Evolutionary conservation across 30 jellyfish, hydroid and myxozoan species (phyloP), one percentile per base, ranked within the genome.

Genomic region (Aurelia aurita): DNA sequence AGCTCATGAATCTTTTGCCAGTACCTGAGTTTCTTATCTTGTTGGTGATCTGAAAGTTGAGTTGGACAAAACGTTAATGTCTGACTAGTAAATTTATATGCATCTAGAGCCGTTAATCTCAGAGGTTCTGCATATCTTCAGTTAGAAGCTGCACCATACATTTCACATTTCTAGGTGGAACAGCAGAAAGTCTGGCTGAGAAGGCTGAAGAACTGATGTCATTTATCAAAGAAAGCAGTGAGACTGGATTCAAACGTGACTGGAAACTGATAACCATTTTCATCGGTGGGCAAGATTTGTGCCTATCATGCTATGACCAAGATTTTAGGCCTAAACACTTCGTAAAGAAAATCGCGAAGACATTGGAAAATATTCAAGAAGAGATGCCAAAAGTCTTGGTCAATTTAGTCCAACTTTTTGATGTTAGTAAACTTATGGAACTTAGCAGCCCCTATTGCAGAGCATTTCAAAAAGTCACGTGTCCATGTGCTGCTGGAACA

Each of bases 181-280:
- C 93, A 47, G 85, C 93, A 6, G 93, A 91, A 62, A 90, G 81
- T 55, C 14, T 85, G 93, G 13, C 67, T 34, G 87, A 76, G 27
- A 89, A 60, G 62, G 98, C 79, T 5, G 84, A 79, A 64, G 92
- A 77, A 39, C 78, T 85, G 25, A 69, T 91, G 25, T 71, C 87
- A 58, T 15, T 14, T 64, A 34, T 91, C 75, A 60, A 72, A 62
- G 73, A 72, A 27, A 27, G 54, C 14, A 69, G 87, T 13, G 81
- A 80, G 28, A 19, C 35, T 13, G 82, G 85, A 23, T 74, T 76
- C 49, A 62, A 73, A 20, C 57, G 76, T 5, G 86, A 81, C 58
- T 91, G 98, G 98, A 91, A 91, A 80, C 76, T 91, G 76, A 23
- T 91, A 29, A 91, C 98, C 22, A 49, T 91, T 10, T 91, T 62